Base-by-base conservation (phyloP, 2,888 invertebrate species). In the Ceratothoa steindachneri region DNA sequence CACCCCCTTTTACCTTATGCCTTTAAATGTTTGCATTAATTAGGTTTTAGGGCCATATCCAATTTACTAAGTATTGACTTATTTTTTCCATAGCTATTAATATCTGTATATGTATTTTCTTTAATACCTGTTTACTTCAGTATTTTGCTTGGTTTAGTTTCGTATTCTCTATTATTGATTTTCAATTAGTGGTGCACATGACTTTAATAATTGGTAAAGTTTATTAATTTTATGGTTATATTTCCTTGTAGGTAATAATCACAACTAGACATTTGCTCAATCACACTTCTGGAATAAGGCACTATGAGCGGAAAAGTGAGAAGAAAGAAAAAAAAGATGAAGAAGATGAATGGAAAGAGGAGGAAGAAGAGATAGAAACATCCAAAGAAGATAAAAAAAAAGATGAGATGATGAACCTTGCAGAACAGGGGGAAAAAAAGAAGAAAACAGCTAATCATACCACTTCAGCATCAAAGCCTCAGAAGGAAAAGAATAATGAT, bases 221-320 rank as follows among this genome's bases (percentile, higher is more conserved):
- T n/a, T n/a, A n/a, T n/a, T n/a, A n/a, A n/a, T n/a, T n/a, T n/a
- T n/a, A n/a, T n/a, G n/a, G n/a, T n/a, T n/a, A n/a, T n/a, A n/a
- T n/a, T 41, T 5, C 41, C 67, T 71, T 70, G 22, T 79, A 84
- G 83, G 86, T 86, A 24, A 82, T 80, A 1, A 86, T 88, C 55
- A 88, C 88, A 4, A 85, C 85, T 0, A 81, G 87, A 24, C 87
- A 87, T 66, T 82, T 88, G 9, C 83, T 87, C 0, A 85, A 85
- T 24, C 88, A 88, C 81, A 81, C 86, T 24, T 83, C 85, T 24
- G 88, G 88, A 12, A 86, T 89, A 66, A 83, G 88, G 22, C 87
- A 88, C 82, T 89, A 88, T 81, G 80, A 82, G 27, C 85, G 83
- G 76, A 82, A 81, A 72, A 76, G 75, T 7, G 67, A 78, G n/a